These are phyloP conservation scores for Sinonovacula constricta DNA, from an alignment of 1,140 invertebrate species.

Conservation along the genomic window DNA sequence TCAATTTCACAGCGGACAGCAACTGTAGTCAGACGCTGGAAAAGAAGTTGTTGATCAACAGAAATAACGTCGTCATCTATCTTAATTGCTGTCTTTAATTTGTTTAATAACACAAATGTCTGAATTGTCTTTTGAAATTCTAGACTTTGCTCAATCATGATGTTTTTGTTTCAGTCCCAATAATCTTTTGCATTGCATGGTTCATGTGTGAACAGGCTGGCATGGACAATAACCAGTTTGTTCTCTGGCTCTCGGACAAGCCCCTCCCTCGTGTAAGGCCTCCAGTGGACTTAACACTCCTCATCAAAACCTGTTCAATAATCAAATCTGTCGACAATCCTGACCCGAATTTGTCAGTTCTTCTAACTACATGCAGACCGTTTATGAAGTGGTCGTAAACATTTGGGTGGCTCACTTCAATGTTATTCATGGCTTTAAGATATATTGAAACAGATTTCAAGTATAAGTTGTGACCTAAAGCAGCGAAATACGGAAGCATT, in stretches of 20 bases:
- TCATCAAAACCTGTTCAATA: constrained; percentile 68
- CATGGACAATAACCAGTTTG: constrained; percentile 55
- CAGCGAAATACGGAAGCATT: constrained; percentile 78
- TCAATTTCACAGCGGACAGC: background rate
- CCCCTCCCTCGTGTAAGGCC: constrained; percentile 51
- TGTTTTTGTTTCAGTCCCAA: no score
- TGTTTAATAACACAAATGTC: no score
- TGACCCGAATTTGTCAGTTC: constrained; percentile 75
- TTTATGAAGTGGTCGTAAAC: constrained; percentile 31
- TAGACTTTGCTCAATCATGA: no score
- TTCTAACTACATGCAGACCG: constrained; percentile 48
- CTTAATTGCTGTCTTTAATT: no score
- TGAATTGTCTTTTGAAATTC: no score
- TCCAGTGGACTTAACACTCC: constrained; percentile 65
- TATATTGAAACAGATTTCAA: constrained; percentile 79
- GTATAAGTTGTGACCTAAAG: constrained; percentile 78
- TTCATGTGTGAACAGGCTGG: constrained; percentile 58
- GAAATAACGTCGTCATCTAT: background rate
- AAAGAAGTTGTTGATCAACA: constrained; percentile 25
- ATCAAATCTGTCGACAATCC: constrained; percentile 75
- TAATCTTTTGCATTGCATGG: constrained; percentile 57
- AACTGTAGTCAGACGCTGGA: constrained; percentile 2
- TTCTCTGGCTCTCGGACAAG: constrained; percentile 56
- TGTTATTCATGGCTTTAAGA: constrained; percentile 77
- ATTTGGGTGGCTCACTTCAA: constrained; percentile 54